These are phyloP conservation scores for Diglossa cyanea DNA, from an alignment of 2,797 vertebrate genomes.

Conservation along the genomic window DNA sequence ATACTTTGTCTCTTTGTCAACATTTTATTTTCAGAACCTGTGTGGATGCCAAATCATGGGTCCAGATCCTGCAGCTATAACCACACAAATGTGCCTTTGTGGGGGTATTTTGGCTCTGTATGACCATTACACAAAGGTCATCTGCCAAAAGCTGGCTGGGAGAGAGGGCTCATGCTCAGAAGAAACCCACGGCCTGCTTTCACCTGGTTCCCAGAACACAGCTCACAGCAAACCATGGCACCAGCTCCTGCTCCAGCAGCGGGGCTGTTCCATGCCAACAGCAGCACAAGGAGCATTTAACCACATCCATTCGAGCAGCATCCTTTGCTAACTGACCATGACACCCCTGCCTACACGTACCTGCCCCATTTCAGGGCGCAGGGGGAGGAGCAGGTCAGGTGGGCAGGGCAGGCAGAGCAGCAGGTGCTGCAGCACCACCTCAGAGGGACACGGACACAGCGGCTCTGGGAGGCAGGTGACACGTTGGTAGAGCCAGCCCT, in stretches of 20 bases:
- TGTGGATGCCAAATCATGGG: not conserved
- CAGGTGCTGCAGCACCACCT: not conserved
- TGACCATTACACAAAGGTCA: not conserved
- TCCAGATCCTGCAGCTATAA: not conserved
- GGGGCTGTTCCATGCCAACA: not conserved
- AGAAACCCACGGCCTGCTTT: not conserved
- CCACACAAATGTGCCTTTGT: not conserved
- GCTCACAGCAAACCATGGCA: not conserved
- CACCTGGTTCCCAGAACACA: rapidly evolving
- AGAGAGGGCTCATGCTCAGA: not conserved
- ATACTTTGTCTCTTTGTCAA: not conserved
- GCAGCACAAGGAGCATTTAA: too few relatives aligned
- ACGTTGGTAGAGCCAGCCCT: rapidly evolving
- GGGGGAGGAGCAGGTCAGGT: rapidly evolving
- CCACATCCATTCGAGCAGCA: not conserved
- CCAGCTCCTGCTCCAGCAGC: not conserved
- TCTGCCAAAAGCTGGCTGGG: not conserved
- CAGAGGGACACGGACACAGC: rapidly evolving
- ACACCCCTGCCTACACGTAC: not conserved
- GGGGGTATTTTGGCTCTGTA: not conserved
- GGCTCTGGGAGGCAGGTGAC: not conserved
- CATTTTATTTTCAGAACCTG: not conserved
- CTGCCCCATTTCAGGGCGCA: rapidly evolving
- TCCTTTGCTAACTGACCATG: rapidly evolving
- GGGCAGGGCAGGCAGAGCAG: not conserved